Conservation (phyloP, 2,888 invertebrate species). For the Parnassius mnemosyne region DNA sequence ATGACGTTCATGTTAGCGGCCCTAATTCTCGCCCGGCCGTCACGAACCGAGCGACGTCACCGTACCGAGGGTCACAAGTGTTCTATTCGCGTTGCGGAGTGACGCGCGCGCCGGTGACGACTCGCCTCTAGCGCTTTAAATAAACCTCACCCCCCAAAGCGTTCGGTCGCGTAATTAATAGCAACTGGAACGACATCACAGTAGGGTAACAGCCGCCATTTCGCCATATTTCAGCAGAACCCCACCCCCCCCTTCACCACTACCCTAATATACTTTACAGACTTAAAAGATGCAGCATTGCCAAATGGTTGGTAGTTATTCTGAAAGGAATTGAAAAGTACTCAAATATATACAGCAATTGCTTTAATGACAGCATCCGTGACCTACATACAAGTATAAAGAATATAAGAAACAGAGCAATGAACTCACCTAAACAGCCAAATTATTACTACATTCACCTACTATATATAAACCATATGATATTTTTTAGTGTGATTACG, state of each 20-base stretch:
- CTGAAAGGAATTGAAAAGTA: conserved; percentile 43
- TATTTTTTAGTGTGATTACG: too few relatives aligned
- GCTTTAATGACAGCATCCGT: conserved; percentile 6
- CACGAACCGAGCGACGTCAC: conserved; percentile 57
- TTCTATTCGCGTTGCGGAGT: conserved; percentile 71
- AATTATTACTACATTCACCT: too few relatives aligned
- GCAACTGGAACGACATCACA: conserved; percentile 54
- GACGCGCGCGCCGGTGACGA: conserved; percentile 74
- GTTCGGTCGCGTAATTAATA: conserved; percentile 55
- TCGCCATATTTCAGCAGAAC: conserved; percentile 54
- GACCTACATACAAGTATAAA: conserved; percentile 38
- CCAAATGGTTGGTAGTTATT: conserved; percentile 41
- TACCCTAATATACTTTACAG: conserved; percentile 30
- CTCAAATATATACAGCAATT: conserved; percentile 17
- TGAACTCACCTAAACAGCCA: background rate
- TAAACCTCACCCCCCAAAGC: conserved; percentile 41
- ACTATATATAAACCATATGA: too few relatives aligned
- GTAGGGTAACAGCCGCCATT: conserved; percentile 51
- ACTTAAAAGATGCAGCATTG: conserved; percentile 26
- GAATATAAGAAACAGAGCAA: conserved; percentile 12
- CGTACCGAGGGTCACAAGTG: conserved; percentile 65
- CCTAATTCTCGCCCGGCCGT: conserved; percentile 55
- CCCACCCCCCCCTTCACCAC: conserved; percentile 34
- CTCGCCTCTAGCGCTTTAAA: conserved; percentile 50
- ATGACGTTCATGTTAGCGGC: background rate